A percentile compares a stretch with the other conserved stretches of the same genome.
Conservation (phyloP, 1,140 invertebrate species). For the Brachionus manjavacas region DNA sequence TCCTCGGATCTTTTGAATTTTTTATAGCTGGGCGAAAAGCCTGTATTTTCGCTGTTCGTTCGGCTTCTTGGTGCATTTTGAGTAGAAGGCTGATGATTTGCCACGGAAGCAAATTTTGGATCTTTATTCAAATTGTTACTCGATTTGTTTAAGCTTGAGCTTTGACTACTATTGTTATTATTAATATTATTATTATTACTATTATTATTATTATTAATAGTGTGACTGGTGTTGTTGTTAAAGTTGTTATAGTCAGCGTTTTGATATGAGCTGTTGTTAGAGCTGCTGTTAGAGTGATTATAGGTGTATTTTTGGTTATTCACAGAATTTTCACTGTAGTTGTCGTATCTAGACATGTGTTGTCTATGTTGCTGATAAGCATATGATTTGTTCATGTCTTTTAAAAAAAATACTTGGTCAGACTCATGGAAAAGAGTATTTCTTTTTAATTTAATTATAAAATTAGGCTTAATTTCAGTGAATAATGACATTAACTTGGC, state of each 20-base stretch:
- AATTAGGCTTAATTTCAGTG: too few species aligned
- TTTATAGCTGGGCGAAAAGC: background rate
- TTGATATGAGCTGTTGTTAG: background rate
- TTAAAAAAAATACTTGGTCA: background rate
- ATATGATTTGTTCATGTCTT: background rate
- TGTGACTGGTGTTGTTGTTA: background rate
- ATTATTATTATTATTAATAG: background rate
- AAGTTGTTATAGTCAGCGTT: background rate
- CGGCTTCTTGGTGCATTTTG: background rate
- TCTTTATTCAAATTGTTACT: background rate
- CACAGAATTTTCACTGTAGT: background rate
- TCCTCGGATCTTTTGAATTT: constrained; percentile 24
- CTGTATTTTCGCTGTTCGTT: background rate
- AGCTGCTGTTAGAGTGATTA: background rate
- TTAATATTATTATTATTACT: background rate
- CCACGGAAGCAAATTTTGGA: background rate
- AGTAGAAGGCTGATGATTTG: background rate
- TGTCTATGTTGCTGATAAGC: constrained; percentile 2
- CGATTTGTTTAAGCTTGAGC: background rate
- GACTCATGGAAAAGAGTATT: background rate
- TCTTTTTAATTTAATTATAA: too few species aligned
- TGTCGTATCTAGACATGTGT: constrained; percentile 1
- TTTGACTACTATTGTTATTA: background rate
- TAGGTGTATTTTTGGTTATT: background rate
- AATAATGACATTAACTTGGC: too few species aligned